phyloP scores from a whole-genome alignment of 2,888 invertebrate species.

The Lydus trimaculatus region DNA sequence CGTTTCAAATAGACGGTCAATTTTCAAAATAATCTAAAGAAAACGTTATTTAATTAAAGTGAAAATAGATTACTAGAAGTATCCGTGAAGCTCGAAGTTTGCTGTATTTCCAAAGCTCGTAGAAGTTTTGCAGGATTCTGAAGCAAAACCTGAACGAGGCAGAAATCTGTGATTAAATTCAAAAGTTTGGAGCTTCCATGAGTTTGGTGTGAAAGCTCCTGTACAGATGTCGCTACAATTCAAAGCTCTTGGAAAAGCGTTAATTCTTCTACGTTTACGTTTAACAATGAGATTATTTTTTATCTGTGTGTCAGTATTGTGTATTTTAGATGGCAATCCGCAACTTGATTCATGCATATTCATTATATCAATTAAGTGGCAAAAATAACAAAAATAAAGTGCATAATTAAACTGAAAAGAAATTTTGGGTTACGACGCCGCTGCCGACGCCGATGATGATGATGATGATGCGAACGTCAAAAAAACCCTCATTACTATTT shows the following conservation, averaged over 20 bases:
- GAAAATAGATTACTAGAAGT: background rate
- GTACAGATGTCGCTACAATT: background rate
- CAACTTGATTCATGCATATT: conserved; percentile 28
- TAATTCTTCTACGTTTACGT: background rate
- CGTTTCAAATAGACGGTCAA: background rate
- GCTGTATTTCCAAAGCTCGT: too few species aligned
- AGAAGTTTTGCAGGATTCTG: background rate
- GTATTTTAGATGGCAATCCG: conserved; percentile 1
- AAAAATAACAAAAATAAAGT: conserved; percentile 34
- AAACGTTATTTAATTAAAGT: background rate
- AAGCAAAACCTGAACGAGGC: background rate
- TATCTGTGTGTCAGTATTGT: background rate
- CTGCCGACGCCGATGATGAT: background rate
- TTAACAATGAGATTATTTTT: background rate
- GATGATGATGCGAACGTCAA: background rate
- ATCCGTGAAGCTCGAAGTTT: background rate
- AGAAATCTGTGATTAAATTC: background rate
- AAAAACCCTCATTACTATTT: conserved; percentile 33
- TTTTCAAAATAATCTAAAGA: background rate
- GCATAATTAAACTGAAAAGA: conserved; percentile 33
- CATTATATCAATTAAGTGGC: conserved; percentile 32
- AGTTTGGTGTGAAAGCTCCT: background rate
- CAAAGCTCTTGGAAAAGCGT: background rate
- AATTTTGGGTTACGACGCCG: conserved; percentile 17
- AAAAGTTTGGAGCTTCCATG: background rate